Evolutionary conservation across 1,140 invertebrate species (phyloP), one percentile per base, ranked within the genome.

Genomic region (Pinna nobilis): DNA sequence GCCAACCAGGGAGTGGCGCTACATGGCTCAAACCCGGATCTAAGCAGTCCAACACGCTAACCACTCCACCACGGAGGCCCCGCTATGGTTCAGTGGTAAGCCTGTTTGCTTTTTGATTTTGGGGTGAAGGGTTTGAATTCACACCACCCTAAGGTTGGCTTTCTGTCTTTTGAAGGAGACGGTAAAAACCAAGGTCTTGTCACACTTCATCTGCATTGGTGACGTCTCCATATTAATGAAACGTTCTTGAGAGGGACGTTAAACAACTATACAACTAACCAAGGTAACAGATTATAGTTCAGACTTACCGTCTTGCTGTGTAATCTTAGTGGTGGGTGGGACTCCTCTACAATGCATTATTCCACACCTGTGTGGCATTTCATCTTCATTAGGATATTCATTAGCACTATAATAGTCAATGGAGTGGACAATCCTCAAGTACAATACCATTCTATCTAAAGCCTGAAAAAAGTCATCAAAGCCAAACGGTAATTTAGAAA

Each of bases 371-470:
- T 99, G 99, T 0, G 98, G 98, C 98, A 99, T 99, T 86, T 98
- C 97, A 89, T 99, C 98, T 90, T 99, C 98, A 86, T 98, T 98
- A 0, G 97, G 96, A 91, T 99, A 99, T 84, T 99, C 98, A 82
- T 95, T 97, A 82, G 98, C 96, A 90, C 98, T 98, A 87, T 99
- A 99, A 86, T 98, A 99, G 89, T 99, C 98, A 51, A 99, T 94
- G 0, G 97, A 99, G 90, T 99, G 97, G 0, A 99, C 98, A 51
- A 99, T 93, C 39, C 98, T 92, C 74, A 99, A 89, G 87, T 99
- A 99, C 11, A 99, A 88, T 37, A 99, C 92, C 47, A 99, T 91
- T 39, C 94, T 90, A 85, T 96, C 95, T 53, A 96, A 86, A 32
- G 94, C 93, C 92, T 94, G 76, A 4, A 84, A 76, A 68, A 70